A percentile compares a stretch with the other conserved stretches of the same genome.
phyloP scores from a whole-genome alignment of 1,140 invertebrate genomes.

The Hypothenemus hampei region DNA sequence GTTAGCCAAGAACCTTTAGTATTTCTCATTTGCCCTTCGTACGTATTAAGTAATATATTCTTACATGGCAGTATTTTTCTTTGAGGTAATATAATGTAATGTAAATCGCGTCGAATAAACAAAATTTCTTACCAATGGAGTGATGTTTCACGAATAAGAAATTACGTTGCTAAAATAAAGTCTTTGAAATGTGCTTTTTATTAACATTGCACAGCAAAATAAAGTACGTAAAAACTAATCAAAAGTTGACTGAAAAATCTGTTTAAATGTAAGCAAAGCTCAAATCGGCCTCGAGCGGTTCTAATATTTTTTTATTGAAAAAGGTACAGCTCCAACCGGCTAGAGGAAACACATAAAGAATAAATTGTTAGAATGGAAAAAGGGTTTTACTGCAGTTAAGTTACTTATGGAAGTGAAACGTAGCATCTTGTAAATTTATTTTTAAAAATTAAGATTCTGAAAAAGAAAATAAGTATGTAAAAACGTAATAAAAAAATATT shows the following conservation, averaged over 20 bases:
- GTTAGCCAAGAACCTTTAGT: background rate
- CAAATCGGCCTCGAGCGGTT: too few species aligned
- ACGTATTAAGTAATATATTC: background rate
- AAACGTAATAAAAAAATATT: too few species aligned
- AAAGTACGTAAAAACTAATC: conserved; percentile 1
- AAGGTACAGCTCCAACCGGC: too few species aligned
- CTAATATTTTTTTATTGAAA: too few species aligned
- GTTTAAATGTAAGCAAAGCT: too few species aligned
- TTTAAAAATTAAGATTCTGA: too few species aligned
- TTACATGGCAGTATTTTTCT: background rate
- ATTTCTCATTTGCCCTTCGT: background rate
- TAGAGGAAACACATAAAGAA: too few species aligned
- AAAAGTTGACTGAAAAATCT: background rate
- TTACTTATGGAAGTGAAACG: too few species aligned
- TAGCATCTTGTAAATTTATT: too few species aligned
- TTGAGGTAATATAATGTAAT: background rate
- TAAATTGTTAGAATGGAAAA: too few species aligned
- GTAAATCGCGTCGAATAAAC: background rate
- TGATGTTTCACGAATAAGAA: background rate
- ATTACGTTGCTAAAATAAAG: background rate
- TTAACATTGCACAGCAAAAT: background rate
- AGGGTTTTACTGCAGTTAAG: too few species aligned
- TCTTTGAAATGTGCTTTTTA: background rate
- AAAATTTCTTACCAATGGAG: background rate
- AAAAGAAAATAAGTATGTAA: too few species aligned